A percentile compares a stretch with the other conserved stretches of the same genome.
phyloP scores from a whole-genome alignment of 2,888 invertebrate genomes.

The Microplitis manilae region DNA sequence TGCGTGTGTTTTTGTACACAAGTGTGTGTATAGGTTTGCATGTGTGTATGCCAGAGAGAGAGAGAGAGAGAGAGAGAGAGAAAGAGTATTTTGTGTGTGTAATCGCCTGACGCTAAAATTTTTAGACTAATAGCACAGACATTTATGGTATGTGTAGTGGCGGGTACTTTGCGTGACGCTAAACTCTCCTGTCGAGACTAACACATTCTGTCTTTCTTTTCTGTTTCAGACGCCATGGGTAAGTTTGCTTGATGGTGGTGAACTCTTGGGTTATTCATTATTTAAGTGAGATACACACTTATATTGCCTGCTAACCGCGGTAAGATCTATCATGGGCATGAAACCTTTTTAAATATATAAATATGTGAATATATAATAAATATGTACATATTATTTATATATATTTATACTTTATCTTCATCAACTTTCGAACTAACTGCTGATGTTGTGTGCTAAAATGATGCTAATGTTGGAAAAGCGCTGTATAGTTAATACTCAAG shows the following conservation, averaged over 20 bases:
- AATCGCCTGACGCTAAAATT: slow-evolving; percentile 19
- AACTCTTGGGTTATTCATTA: slow-evolving; percentile 22
- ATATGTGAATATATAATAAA: background rate
- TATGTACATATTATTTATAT: background rate
- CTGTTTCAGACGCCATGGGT: slow-evolving; percentile 89
- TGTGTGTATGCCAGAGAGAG: background rate
- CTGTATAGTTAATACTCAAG: background rate
- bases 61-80: background rate
- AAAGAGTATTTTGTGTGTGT: background rate
- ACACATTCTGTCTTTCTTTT: slow-evolving; percentile 68
- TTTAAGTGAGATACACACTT: slow-evolving; percentile 6
- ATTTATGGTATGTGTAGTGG: slow-evolving; percentile 9
- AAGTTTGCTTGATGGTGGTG: slow-evolving; percentile 72
- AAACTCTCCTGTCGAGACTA: slow-evolving; percentile 43
- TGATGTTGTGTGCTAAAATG: background rate
- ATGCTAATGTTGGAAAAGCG: background rate
- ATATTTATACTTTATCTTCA: background rate
- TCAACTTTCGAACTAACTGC: background rate
- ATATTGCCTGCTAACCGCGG: background rate
- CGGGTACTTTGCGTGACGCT: slow-evolving; percentile 24
- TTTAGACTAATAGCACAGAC: slow-evolving; percentile 29
- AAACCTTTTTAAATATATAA: background rate
- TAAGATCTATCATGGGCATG: slow-evolving; percentile 11
- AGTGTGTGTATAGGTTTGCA: background rate
- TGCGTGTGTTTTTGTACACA: background rate